Conservation (phyloP, 1,140 invertebrate genomes). For the Ooceraea biroi region DNA sequence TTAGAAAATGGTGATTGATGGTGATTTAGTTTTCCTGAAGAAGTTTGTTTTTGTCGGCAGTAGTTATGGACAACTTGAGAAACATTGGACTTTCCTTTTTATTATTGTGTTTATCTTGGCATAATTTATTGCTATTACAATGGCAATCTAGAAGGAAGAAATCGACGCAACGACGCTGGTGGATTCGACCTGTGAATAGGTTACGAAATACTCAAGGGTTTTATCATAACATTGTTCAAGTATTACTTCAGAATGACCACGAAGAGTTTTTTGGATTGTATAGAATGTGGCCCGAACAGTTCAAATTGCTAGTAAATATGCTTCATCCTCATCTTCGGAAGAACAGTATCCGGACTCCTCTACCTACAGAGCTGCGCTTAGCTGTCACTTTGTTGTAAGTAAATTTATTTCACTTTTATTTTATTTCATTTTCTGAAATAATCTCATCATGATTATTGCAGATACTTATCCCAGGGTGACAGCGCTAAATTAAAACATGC, state of each 20-base stretch:
- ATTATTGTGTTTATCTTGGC: no score
- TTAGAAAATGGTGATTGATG: no score
- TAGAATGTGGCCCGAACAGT: background rate
- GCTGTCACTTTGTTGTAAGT: constrained; percentile 13
- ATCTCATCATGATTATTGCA: background rate
- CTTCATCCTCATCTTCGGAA: background rate
- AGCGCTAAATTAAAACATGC: background rate
- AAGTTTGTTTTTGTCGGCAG: no score
- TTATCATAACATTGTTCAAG: constrained; percentile 3
- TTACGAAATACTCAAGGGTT: background rate
- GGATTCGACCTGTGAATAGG: no score
- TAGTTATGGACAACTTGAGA: no score
- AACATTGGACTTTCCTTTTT: no score
- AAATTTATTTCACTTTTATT: background rate
- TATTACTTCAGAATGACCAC: background rate
- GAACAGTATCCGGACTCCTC: background rate
- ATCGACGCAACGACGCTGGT: no score
- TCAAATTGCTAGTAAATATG: background rate
- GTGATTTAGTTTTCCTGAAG: no score
- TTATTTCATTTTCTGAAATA: constrained; percentile 11
- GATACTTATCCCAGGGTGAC: constrained; percentile 6
- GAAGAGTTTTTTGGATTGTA: constrained; percentile 5
- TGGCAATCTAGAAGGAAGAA: no score
- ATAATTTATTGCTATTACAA: no score
- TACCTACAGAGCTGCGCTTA: background rate